phyloP scores from a whole-genome alignment of 30 jellyfish, hydroid and myxozoan genomes.

The Hydractinia symbiolongicarpus region DNA sequence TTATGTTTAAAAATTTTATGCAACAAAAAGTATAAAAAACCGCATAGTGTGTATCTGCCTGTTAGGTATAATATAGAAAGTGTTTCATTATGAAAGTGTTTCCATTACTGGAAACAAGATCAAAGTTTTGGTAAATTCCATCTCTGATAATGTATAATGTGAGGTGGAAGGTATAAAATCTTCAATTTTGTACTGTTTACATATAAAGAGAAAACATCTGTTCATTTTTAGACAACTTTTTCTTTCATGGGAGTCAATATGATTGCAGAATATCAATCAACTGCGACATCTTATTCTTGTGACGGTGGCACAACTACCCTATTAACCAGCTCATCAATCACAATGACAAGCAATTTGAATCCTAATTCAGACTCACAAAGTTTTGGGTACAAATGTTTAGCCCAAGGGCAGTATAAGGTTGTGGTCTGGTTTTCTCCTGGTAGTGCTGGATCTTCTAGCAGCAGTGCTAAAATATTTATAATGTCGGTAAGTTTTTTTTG shows the following conservation, averaged over 20 bases:
- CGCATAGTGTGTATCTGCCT: too few relatives aligned
- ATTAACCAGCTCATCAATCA: slow-evolving; percentile 21
- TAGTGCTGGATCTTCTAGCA: slow-evolving; percentile 53
- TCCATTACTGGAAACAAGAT: too few relatives aligned
- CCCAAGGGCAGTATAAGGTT: slow-evolving; percentile 62
- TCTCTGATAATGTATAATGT: too few relatives aligned
- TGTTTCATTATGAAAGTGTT: too few relatives aligned
- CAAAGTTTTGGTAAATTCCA: too few relatives aligned
- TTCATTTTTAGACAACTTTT: neutral
- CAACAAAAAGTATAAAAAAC: too few relatives aligned
- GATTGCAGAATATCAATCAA: neutral
- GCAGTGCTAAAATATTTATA: slow-evolving; percentile 48
- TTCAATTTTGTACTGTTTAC: too few relatives aligned
- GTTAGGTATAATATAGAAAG: too few relatives aligned
- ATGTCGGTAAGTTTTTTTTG: slow-evolving; percentile 53
- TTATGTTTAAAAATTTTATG: too few relatives aligned
- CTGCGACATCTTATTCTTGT: slow-evolving; percentile 53
- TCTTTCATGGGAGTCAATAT: slow-evolving; percentile 7
- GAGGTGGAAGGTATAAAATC: too few relatives aligned
- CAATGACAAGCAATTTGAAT: slow-evolving; percentile 29
- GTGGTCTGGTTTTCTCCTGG: slow-evolving; percentile 47
- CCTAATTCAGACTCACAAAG: slow-evolving; percentile 37
- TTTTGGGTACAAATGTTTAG: slow-evolving; percentile 50
- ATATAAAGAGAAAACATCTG: neutral
- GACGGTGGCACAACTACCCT: slow-evolving; percentile 39